Percentiles rank a stretch among this genome's conserved stretches.
Evolutionary conservation across 2,113 vertebrate genomes (phyloP).

Genomic region (Cathartes aura): DNA sequence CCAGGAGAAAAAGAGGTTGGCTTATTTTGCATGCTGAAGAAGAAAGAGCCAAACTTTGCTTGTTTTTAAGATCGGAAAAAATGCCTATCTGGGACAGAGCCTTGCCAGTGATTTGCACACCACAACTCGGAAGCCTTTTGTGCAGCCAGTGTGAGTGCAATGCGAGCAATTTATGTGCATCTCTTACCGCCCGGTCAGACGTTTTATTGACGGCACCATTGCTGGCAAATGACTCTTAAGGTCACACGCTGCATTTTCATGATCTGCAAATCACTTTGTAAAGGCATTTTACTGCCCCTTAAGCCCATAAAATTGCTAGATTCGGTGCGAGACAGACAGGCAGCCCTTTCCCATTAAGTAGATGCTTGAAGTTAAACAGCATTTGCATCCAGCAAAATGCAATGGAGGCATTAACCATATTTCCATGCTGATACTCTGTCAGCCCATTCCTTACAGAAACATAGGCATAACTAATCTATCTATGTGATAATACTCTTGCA

Average conservation of each 20-base stretch:
- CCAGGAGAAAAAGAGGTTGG: neutral
- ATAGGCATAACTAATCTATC: neutral
- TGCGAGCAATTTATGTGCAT: neutral
- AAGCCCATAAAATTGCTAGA: neutral
- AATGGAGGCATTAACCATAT: neutral
- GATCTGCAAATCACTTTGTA: conserved; percentile 20
- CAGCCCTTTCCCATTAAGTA: neutral
- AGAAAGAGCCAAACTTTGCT: neutral
- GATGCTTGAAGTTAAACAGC: neutral
- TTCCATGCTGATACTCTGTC: neutral
- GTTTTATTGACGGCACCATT: neutral
- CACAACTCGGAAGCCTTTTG: neutral
- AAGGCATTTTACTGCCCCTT: conserved; percentile 12
- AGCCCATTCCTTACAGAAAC: neutral
- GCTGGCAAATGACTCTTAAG: conserved; percentile 9
- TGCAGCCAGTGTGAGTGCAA: neutral
- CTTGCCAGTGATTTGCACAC: neutral
- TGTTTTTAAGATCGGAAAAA: neutral
- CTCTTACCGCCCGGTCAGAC: neutral
- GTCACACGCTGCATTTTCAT: conserved; percentile 37
- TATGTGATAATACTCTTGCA: neutral
- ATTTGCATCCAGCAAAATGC: neutral
- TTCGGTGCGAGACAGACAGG: neutral
- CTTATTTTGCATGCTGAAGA: neutral
- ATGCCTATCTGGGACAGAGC: neutral